These are phyloP conservation scores for Australoheros facetus DNA, from an alignment of 2,797 vertebrate genomes.

Conservation along the genomic window DNA sequence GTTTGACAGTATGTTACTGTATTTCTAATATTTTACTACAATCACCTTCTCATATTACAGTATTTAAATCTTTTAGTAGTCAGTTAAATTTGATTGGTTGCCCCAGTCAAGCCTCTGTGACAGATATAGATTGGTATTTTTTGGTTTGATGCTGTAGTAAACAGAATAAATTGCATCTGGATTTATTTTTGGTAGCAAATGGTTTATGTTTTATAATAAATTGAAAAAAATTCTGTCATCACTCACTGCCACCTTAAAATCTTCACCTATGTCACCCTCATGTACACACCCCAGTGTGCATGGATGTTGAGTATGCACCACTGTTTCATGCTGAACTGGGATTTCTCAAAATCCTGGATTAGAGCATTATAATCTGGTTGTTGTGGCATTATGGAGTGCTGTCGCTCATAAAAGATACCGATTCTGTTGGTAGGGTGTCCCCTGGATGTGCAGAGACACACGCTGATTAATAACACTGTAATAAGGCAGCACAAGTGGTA, in stretches of 20 bases:
- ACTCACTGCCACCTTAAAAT: not conserved
- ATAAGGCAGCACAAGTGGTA: not conserved
- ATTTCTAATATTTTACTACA: not conserved
- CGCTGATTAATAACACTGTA: not conserved
- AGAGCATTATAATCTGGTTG: constrained; percentile 72
- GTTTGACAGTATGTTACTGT: not conserved
- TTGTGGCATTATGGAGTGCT: constrained; percentile 50
- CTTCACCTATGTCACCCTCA: not conserved
- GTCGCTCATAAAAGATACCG: constrained; percentile 46
- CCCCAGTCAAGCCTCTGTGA: not conserved
- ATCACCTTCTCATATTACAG: not conserved
- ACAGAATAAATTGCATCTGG: no score
- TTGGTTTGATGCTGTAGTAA: no score
- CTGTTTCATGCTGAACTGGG: constrained; percentile 60
- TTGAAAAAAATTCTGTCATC: not conserved
- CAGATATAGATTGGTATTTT: no score
- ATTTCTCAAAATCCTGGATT: constrained; percentile 77
- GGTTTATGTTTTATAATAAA: not conserved
- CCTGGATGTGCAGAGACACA: not conserved
- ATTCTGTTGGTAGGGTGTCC: constrained; percentile 10
- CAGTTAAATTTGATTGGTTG: not conserved
- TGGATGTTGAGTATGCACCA: constrained; percentile 34
- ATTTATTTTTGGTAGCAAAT: not conserved
- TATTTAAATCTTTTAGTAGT: not conserved
- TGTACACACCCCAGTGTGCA: constrained; percentile 2